Conservation (phyloP, 1,140 invertebrate genomes). For the Bombus breviceps region DNA sequence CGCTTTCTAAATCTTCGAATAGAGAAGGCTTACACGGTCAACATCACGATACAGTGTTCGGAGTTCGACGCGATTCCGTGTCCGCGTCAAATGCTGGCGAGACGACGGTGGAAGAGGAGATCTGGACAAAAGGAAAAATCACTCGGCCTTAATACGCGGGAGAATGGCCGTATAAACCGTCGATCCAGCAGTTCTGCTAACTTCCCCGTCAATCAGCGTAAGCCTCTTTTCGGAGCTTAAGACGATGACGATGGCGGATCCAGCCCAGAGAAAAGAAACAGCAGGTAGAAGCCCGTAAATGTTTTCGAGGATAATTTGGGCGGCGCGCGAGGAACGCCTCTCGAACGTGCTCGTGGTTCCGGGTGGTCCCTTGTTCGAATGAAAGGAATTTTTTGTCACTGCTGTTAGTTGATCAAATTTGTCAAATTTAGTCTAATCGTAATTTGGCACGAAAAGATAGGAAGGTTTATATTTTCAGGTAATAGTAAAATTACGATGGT, state of each 20-base stretch:
- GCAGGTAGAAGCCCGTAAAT: slow-evolving; percentile 41
- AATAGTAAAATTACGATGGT: neutral
- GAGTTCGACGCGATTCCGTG: neutral
- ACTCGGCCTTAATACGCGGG: slow-evolving; percentile 55
- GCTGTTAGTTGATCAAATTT: neutral
- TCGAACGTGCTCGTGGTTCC: neutral
- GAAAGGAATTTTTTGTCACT: neutral
- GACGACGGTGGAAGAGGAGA: neutral
- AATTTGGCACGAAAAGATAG: neutral
- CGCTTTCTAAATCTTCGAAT: slow-evolving; percentile 43
- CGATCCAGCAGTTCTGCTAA: slow-evolving; percentile 60
- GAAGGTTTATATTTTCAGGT: too few relatives aligned
- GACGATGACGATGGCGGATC: slow-evolving; percentile 45
- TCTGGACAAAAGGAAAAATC: neutral
- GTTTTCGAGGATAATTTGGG: slow-evolving; percentile 29
- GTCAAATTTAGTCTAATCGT: neutral
- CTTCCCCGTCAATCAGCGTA: slow-evolving; percentile 66
- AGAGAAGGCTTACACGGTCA: slow-evolving; percentile 1
- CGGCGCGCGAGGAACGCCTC: neutral
- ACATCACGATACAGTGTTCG: neutral
- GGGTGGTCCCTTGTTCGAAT: slow-evolving; percentile 24
- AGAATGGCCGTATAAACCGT: slow-evolving; percentile 63
- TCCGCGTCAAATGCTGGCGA: neutral
- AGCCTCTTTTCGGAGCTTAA: slow-evolving; percentile 68
- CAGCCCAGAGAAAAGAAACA: slow-evolving; percentile 11